phyloP scores from a whole-genome alignment of 2,888 invertebrate species.

The Lottia gigantea region DNA sequence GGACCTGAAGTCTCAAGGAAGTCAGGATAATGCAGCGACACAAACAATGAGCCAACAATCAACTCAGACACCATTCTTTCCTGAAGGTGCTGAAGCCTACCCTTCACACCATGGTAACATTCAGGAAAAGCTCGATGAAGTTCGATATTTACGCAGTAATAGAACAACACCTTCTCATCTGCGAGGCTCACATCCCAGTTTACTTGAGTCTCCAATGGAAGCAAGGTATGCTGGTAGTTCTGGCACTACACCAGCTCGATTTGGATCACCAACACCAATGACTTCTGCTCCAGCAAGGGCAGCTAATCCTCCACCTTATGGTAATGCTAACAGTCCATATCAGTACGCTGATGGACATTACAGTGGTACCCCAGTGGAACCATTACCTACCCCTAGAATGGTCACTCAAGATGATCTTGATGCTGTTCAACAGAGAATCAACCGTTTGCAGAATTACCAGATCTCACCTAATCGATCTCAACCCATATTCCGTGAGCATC shows the following conservation, averaged over 20 bases:
- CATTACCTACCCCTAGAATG: constrained; percentile 23
- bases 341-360: neutral
- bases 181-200: constrained; percentile 35
- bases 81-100: constrained; percentile 47
- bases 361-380: neutral
- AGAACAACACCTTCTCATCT: constrained; percentile 31
- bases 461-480: constrained; percentile 41
- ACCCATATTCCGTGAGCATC: constrained; percentile 34
- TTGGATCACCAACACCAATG: constrained; percentile 32
- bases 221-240: constrained; percentile 34
- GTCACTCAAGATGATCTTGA: constrained; percentile 57
- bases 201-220: constrained; percentile 27
- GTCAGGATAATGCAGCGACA: constrained; percentile 44
- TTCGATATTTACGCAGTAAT: constrained; percentile 43
- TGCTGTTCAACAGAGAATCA: constrained; percentile 49
- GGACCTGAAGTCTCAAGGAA: constrained; percentile 43
- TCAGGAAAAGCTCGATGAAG: constrained; percentile 50
- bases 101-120: constrained; percentile 49
- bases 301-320: constrained; percentile 12
- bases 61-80: constrained; percentile 55
- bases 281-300: constrained; percentile 18
- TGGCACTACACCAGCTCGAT: constrained; percentile 43
- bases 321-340: neutral
- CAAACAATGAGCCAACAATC: constrained; percentile 54
- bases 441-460: constrained; percentile 50